Evolutionary conservation across 2,797 vertebrate genomes (phyloP), one percentile per base, ranked within the genome.

Genomic region (Apogon talboti): DNA sequence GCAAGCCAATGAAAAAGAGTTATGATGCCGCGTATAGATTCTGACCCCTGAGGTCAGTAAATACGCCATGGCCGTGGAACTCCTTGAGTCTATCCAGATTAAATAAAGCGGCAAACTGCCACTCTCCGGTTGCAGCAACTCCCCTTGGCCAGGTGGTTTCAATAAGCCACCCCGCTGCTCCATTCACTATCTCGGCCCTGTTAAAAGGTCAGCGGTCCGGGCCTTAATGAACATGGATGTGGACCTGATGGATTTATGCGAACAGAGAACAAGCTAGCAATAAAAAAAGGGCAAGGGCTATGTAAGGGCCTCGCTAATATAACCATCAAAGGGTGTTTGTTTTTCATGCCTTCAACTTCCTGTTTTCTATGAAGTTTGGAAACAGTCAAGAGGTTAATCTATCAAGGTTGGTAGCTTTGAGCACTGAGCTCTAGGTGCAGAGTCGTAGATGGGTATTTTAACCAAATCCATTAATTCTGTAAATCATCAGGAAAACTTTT

Each of bases 121-220:
- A 72, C 78, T 86, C 84, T 87, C 78, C 24, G 61, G 75, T 75
- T 79, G 82, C 78, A 76, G 70, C 24, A 40, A 52, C 76, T 75
- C 64, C 84, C 68, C 61, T 65, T 51, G 42, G 46, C 74, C 87
- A 95, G 86, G 81, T 94, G 89, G 70, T 95, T 94, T 87, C 87
- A 95, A 93, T 93, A 92, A 94, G 83, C 74, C 16, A n/a, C 65
- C 76, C 53, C 16, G 16, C 63, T n/a, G 76, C 85, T 79, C 58
- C 71, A 18, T 60, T 75, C 33, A 40, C 90, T 44, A 88, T 73
- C 82, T 74, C 45, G 40, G 51, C 35, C 59, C 42, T 8, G 43
- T 62, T 70, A 6, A 88, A 87, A 92, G 89, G 89, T 92, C 86
- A 94, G 49, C 12, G 19, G 48, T 69, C 57, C 50, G 33, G 83